Base-by-base conservation (phyloP, 2,797 vertebrate genomes). In the Saxicola maurus region DNA sequence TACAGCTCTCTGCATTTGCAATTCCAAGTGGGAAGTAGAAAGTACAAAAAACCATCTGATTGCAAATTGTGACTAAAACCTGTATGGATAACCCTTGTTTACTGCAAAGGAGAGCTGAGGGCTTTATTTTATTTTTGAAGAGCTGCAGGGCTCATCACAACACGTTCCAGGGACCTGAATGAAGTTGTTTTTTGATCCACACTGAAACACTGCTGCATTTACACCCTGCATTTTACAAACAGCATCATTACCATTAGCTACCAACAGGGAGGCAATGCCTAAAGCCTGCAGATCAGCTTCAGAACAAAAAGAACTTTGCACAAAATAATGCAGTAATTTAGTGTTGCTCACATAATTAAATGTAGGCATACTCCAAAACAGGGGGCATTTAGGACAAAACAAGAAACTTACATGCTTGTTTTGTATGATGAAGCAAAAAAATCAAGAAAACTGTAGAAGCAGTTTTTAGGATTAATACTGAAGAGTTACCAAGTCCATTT, bases 361-460 rank as follows among this genome's bases (percentile, higher is more conserved):
- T 86, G 61, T 89, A 94, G 31, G 86, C 51, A 72, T 94, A 76
- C 73, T 94, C 89, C 90, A 88, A 91, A 94, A 93, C 30, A 13
- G 31, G 31, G 28, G 38, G 40, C 83, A 82, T 84, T 92, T 71
- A 91, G 81, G 59, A 95, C 93, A 92, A 95, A 91, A 93, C 33
- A 68, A 86, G 90, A 92, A 96, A 96, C 95, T 95, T 95, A 94
- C 96, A 97, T 82, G 78, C 94, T 92, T 93, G 62, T 76, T 94
- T 95, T 89, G 85, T 87, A 94, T 73, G 94, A 93, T 88, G 95
- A 96, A 97, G 83, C 67, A 93, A 96, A 94, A 94, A 94, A 92
- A 79, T 49, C 38, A 40, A 96, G 84, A 92, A 91, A 94, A 94
- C 88, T 24, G 48, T 84, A 92, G 91, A 95, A 91, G 92, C 77